Evolutionary conservation across 1,140 invertebrate genomes (phyloP), one percentile per base, ranked within the genome.

Genomic region (Drosophila nigromelanica): DNA sequence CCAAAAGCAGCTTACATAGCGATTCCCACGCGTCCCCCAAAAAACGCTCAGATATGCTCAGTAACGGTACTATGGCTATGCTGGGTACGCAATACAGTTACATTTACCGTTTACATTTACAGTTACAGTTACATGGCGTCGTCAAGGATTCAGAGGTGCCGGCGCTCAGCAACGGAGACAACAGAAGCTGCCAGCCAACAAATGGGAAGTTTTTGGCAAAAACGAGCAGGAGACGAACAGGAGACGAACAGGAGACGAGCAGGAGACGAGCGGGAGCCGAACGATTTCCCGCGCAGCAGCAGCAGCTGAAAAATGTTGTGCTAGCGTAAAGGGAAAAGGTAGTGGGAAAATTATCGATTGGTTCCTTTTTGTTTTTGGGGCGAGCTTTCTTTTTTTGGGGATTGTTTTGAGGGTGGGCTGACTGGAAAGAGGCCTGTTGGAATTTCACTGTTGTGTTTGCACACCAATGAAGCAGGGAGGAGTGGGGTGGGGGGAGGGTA

Each of bases 81-180:
- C 4, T 27, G 27, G 0, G 27, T 0, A 3, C 27, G 14, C 66
- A 61, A 61, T 66, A 59, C 58, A 33, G 39, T 70, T 63, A 52
- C 27, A 61, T 52, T 56, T 56, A 51, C 35, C 43, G 48, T 54
- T 7, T 60, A 66, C 59, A 62, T 33, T 40, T 52, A 52, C 45
- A 27, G 55, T 80, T 86, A 68, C 70, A 56, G 72, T 74, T 86
- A 80, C 77, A 80, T 71, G 60, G 78, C 71, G 78, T 48, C 75
- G 73, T 51, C 43, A 55, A 68, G 75, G 83, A 87, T 76, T 82
- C 70, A 37, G 27, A 55, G 64, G 5, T 56, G 52, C 47, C 78
- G 82, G 82, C 83, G 82, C 76, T 64, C 82, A 87, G 83, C 11
- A 87, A 33, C 35, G 43, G n/a, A 15, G 33, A 12, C 47, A 37